Base-by-base conservation (phyloP, 2,113 vertebrate species). In the Anas platyrhynchos region DNA sequence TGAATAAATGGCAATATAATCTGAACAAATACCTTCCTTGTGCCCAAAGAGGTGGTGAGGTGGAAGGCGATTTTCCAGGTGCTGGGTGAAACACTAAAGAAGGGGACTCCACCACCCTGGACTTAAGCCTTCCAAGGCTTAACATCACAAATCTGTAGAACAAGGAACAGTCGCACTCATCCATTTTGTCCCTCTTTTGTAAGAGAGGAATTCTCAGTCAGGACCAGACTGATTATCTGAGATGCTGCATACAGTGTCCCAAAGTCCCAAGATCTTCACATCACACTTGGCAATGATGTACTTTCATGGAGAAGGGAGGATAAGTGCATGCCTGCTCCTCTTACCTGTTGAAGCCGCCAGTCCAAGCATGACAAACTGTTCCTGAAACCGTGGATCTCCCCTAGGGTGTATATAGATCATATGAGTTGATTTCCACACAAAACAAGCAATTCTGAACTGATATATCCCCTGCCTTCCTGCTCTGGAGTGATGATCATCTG, bases 161-260 rank as follows among this genome's bases (percentile, higher is more conserved):
- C 0, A 9, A 73, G 50, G 44, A 79, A 2, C 10, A 5, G 3
- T 18, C n/a, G 38, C 0, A 0, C 22, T 84, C 20, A 15, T 8
- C 5, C 1, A 0, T 91, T 67, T 69, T 2, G 0, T 43, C 13
- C 25, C 13, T 80, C 36, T 48, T 62, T 59, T 67, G 31, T 11
- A 59, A 46, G 1, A 91, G 26, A 46, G 21, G 26, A 92, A 65
- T 41, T 63, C 6, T 23, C 43, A 69, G 48, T 38, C 26, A 76
- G 6, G 11, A 82, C 55, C 5, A 78, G 32, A 74, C 6, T 2
- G 1, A 15, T 46, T 16, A 25, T 34, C 17, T 43, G 29, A 0
- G 2, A 56, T 54, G 38, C 25, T 55, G 11, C 38, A 68, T 23
- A 2, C 17, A 67, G 9, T 34, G 34, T 34, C 34, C 34, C 34